Evolutionary conservation across 2,113 vertebrate genomes (phyloP).

Genomic region (Myiopsitta monachus): DNA sequence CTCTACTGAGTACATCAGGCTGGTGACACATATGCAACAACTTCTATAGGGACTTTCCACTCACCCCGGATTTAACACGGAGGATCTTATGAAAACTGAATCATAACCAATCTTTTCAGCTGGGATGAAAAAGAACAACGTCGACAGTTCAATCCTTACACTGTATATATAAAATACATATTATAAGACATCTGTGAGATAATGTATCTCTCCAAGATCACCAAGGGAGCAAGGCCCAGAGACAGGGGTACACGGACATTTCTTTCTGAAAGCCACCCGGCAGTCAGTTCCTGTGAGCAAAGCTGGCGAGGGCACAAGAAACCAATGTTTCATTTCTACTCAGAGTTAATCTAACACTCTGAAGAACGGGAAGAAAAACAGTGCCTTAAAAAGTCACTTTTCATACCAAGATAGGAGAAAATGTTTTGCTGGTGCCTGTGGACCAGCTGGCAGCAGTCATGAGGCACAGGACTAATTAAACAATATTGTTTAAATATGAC

Average conservation of each 20-base stretch:
- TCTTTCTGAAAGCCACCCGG: neutral
- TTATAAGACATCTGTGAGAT: neutral
- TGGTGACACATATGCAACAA: rapidly evolving
- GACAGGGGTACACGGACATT: neutral
- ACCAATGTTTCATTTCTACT: neutral
- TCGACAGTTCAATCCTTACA: neutral
- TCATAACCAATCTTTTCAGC: neutral
- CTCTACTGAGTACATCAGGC: rapidly evolving
- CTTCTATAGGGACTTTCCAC: neutral
- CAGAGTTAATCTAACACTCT: neutral
- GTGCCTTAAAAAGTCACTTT: neutral
- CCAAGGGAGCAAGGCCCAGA: neutral
- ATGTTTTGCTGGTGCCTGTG: neutral
- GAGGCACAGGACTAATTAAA: neutral
- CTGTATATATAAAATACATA: neutral
- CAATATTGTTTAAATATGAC: neutral
- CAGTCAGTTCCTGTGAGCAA: neutral
- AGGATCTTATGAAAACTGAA: neutral
- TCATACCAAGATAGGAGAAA: neutral
- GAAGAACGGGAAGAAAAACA: neutral
- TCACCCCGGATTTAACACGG: neutral
- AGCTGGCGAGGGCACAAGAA: neutral
- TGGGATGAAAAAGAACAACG: neutral
- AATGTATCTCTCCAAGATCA: neutral
- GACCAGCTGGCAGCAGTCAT: neutral